Conservation (phyloP, 2,797 vertebrate genomes). For the Karalla daura region DNA sequence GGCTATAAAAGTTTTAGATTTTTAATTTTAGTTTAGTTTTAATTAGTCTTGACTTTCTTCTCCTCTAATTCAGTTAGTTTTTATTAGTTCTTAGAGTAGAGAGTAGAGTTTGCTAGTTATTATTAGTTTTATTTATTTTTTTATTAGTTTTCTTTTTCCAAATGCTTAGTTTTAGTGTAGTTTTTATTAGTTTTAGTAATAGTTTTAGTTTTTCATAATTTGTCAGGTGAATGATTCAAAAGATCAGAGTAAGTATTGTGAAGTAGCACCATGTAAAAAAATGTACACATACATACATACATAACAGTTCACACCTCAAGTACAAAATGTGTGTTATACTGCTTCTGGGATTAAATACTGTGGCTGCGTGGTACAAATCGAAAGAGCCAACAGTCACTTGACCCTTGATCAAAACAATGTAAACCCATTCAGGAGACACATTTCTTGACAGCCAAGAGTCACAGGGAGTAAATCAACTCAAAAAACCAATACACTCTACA, state of each 20-base stretch:
- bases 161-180: not conserved
- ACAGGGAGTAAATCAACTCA: no score
- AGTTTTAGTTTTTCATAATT: not conserved
- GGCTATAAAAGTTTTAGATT: not conserved
- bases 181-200: not conserved
- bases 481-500: no score
- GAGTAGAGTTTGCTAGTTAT: not conserved
- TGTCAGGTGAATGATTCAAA: not conserved
- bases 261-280: not conserved
- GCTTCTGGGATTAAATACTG: no score
- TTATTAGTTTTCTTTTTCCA: no score
- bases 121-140: no score
- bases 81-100: not conserved
- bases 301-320: not conserved
- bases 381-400: rapidly evolving
- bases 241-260: not conserved
- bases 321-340: no score
- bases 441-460: not conserved
- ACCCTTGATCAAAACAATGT: no score
- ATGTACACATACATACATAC: not conserved
- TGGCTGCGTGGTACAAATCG: no score
- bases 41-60: not conserved
- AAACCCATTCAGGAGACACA: not conserved
- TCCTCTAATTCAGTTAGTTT: not conserved
- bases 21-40: not conserved